These are phyloP conservation scores for Bombyx huttoni DNA, from an alignment of 2,888 invertebrate genomes.

Conservation along the genomic window DNA sequence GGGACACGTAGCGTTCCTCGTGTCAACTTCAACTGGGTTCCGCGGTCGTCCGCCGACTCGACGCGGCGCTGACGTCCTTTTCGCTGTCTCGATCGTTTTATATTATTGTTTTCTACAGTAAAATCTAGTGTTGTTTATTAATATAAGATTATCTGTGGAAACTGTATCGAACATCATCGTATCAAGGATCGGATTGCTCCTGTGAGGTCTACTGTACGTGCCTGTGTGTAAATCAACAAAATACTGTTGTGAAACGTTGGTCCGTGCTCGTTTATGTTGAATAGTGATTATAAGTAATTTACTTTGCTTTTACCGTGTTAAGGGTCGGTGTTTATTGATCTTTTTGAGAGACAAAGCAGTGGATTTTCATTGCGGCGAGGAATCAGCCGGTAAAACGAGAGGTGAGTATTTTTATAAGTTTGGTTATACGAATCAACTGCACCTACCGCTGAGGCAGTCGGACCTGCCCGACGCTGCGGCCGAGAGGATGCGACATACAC, in stretches of 20 bases:
- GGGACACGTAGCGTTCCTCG: slow-evolving; percentile 57
- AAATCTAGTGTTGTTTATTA: slow-evolving; percentile 64
- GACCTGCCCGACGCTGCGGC: slow-evolving; percentile 10
- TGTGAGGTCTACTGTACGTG: slow-evolving; percentile 48
- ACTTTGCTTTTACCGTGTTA: slow-evolving; percentile 62
- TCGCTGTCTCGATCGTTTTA: slow-evolving; percentile 39
- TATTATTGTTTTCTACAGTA: slow-evolving; percentile 38
- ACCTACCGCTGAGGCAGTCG: slow-evolving; percentile 12
- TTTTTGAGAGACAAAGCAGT: slow-evolving; percentile 53
- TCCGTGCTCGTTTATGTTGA: slow-evolving; percentile 59
- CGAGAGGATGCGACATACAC: slow-evolving; percentile 13
- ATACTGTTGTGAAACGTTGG: slow-evolving; percentile 51
- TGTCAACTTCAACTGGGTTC: slow-evolving; percentile 38
- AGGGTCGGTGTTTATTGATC: slow-evolving; percentile 62
- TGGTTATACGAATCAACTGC: slow-evolving; percentile 12
- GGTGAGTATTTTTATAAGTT: slow-evolving; percentile 33
- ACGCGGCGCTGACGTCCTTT: slow-evolving; percentile 67
- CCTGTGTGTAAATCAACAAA: slow-evolving; percentile 26
- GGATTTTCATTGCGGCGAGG: slow-evolving; percentile 50
- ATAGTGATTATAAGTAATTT: slow-evolving; percentile 69
- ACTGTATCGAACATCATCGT: slow-evolving; percentile 35
- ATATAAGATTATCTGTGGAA: slow-evolving; percentile 35
- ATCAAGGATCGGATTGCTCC: slow-evolving; percentile 37
- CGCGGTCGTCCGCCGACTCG: slow-evolving; percentile 62
- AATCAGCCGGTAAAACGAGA: slow-evolving; percentile 31